Base-by-base conservation (phyloP, 1,140 invertebrate species). In the Macrotrachela quadricornifera region DNA sequence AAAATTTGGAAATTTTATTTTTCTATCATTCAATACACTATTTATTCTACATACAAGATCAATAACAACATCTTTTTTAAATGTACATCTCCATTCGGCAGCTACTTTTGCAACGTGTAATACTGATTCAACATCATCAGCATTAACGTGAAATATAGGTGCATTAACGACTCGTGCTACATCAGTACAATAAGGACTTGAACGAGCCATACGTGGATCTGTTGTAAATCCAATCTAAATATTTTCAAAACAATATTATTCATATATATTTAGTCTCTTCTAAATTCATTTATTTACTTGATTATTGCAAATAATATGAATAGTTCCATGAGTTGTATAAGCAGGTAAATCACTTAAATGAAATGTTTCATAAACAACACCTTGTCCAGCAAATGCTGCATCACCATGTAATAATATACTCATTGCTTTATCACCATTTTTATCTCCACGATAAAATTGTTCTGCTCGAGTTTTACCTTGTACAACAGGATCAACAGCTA, bases 131-230 rank as follows among this genome's bases (percentile, higher is more conserved):
- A 91, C 88, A 73, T 97, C 88, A 69, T 99, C 94, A 47, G 85
- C 81, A 70, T 99, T 99, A 0, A 99, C 94, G 66, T 99, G 94
- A 80, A 99, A 96, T 60, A 99, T 97, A 0, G 92, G 94, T 18
- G 90, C 90, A 67, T 95, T 95, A 4, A 97, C 88, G 38, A 97
- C 91, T 60, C 91, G 79, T 17, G 90, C 94, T 41, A 97, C 91
- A 73, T 99, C 94, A 57, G 92, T 97, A 70, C 91, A 97, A 66
- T 97, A 99, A 1, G 91, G 85, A 0, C 91, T 96, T 0, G 92
- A 97, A 57, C 92, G 75, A 1, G 88, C 87, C 64, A 83, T 80
- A 57, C 91, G 75, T 12, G 94, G 92, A 76, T 99, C 91, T 51
- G 94, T 97, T 11, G 92, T 99, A 70, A 97, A 99, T 21, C 92